A percentile compares a stretch with the other conserved stretches of the same genome.
These are phyloP conservation scores for Cartodere bifasciata DNA, from an alignment of 2,888 invertebrate species.

Conservation along the genomic window DNA sequence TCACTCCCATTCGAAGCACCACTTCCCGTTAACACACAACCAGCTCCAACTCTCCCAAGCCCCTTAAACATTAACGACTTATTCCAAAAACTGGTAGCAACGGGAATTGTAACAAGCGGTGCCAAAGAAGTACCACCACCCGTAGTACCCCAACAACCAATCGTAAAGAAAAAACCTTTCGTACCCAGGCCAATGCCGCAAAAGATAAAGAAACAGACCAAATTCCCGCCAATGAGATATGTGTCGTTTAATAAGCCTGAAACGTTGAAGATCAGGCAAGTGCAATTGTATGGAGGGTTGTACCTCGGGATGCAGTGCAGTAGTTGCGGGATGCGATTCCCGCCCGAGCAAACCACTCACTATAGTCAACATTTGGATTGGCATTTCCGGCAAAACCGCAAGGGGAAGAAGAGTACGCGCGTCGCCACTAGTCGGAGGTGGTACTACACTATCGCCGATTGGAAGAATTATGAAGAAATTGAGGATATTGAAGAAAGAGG, in stretches of 20 bases:
- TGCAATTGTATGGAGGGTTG: conserved; percentile 52
- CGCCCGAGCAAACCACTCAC: conserved; percentile 74
- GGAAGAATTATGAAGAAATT: conserved; percentile 90
- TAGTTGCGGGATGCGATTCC: conserved; percentile 90
- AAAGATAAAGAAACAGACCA: background rate
- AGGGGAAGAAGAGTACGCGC: conserved; percentile 72
- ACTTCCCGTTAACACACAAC: conserved; percentile 1
- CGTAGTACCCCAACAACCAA: no score
- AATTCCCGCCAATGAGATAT: conserved; percentile 36
- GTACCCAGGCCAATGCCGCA: conserved; percentile 2
- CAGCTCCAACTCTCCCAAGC: conserved; percentile 13
- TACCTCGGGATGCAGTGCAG: conserved; percentile 93
- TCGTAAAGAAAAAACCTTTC: conserved; percentile 1
- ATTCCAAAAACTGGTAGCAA: conserved; percentile 73
- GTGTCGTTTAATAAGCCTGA: conserved; percentile 58
- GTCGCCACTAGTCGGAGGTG: conserved; percentile 76
- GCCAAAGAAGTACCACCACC: conserved; percentile 15
- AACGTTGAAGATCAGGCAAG: conserved; percentile 62
- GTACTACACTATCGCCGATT: conserved; percentile 83
- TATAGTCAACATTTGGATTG: conserved; percentile 96
- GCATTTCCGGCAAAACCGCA: conserved; percentile 92
- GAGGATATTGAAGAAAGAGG: conserved; percentile 83
- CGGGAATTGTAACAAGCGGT: conserved; percentile 55
- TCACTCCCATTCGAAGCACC: conserved; percentile 13
- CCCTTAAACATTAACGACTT: conserved; percentile 66